Evolutionary conservation across 2,888 invertebrate species (phyloP), one percentile per base, ranked within the genome.

Genomic region (Volucella inflata): DNA sequence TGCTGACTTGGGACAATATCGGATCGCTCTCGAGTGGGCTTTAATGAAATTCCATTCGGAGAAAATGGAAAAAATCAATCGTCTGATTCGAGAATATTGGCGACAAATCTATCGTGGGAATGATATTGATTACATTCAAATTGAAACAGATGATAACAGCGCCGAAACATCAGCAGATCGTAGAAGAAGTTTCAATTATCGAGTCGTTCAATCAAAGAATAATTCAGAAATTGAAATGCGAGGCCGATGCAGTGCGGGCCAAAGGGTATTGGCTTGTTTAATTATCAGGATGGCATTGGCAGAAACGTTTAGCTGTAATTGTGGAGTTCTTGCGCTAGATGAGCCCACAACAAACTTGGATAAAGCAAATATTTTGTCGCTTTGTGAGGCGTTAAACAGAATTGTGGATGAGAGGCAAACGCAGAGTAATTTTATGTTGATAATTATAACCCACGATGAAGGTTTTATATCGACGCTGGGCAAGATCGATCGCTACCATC

Each of bases 301-400:
- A 0, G 99, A 99, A 93, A 98, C 98, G 0, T 99, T 99, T 90
- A 98, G 98, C 90, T 94, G 96, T 60, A 96, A 98, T 90, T 99
- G 99, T 92, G 98, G 98, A 9, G 96, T 99, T 75, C 93, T 99
- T 87, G 98, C 99, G 0, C 92, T 99, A 64, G 99, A 99, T 92
- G 99, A 99, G 92, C 99, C 99, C 0, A 99, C 99, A 0, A 99
- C 99, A 0, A 99, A 99, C 93, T 93, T 99, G 88, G 99, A 99
- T 93, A 94, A 95, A 83, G 87, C 87, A 55, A 99, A 99, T 92
- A 95, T 98, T 48, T 93, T 94, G 67, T 97, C 97, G 90, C 93
- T 99, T 70, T 97, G 98, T 87, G 93, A 94, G 62, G 96, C 97
- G 0, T 93, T 97, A 2, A 94, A 95, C 53, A 94, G 94, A 74